Evolutionary conservation across 2,888 invertebrate species (phyloP).

Genomic region (Bombylius discolor): DNA sequence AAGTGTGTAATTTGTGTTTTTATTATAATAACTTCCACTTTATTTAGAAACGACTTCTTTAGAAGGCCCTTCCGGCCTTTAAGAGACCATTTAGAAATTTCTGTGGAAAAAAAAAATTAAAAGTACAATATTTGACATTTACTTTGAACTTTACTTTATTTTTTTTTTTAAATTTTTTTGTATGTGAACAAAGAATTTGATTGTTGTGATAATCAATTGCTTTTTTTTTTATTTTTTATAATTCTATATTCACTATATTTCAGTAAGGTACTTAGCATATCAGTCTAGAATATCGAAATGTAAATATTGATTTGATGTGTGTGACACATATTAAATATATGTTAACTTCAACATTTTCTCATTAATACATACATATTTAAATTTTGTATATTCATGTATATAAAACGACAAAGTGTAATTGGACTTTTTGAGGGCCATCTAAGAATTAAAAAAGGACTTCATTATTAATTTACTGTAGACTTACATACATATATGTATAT

Average conservation of each 20-base stretch:
- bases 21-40: too few species aligned
- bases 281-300: neutral
- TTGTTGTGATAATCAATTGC: neutral
- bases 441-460: too few species aligned
- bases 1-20: too few species aligned
- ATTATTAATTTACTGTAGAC: too few species aligned
- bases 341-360: too few species aligned
- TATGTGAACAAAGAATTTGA: neutral
- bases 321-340: neutral
- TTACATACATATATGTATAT: too few species aligned
- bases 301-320: neutral
- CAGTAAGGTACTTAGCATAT: neutral
- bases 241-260: neutral
- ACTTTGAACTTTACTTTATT: neutral
- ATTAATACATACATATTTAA: neutral
- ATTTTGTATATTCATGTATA: neutral
- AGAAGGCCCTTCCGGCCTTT: neutral
- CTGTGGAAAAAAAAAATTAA: too few species aligned
- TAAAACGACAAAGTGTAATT: too few species aligned
- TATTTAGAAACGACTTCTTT: neutral
- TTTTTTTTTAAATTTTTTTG: too few species aligned
- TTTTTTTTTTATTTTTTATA: too few species aligned
- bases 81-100: neutral
- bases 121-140: neutral
- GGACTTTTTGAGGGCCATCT: too few species aligned